Evolutionary conservation across 2,113 vertebrate genomes (phyloP).

Genomic region (Physeter macrocephalus): DNA sequence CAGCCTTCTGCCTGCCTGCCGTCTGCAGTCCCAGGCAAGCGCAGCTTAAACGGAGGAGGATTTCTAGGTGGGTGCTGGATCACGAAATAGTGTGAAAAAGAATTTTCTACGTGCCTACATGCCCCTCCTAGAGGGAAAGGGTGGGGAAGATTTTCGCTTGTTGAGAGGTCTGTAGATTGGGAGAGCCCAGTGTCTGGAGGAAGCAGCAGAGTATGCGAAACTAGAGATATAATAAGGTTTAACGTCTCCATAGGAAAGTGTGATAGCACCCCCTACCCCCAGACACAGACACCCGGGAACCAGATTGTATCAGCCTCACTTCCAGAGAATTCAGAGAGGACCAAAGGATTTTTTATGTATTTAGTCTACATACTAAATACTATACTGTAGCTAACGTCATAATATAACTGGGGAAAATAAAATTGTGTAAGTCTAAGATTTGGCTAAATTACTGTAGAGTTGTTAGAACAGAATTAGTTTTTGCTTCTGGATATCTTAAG

Average conservation of each 20-base stretch:
- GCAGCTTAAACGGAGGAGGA: background rate
- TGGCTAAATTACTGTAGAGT: background rate
- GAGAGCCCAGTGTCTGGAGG: background rate
- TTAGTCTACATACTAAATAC: background rate
- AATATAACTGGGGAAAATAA: background rate
- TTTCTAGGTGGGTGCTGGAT: background rate
- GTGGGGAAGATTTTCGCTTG: background rate
- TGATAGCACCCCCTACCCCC: background rate
- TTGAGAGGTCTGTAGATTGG: background rate
- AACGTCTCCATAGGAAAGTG: background rate
- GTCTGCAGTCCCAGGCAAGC: too few species aligned
- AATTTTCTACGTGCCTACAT: too few species aligned
- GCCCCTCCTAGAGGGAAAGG: too few species aligned
- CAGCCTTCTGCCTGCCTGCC: background rate
- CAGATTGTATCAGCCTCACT: background rate
- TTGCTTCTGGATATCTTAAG: background rate
- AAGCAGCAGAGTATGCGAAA: background rate
- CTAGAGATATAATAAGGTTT: background rate
- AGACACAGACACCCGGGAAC: background rate
- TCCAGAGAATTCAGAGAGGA: background rate
- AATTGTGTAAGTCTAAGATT: background rate
- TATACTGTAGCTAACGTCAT: background rate
- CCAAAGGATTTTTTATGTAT: background rate
- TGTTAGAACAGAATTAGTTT: background rate
- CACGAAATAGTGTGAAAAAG: background rate